A percentile compares a stretch with the other conserved stretches of the same genome.
Evolutionary conservation across 2,797 vertebrate species (phyloP).

Genomic region (Chloroceryle amazona): DNA sequence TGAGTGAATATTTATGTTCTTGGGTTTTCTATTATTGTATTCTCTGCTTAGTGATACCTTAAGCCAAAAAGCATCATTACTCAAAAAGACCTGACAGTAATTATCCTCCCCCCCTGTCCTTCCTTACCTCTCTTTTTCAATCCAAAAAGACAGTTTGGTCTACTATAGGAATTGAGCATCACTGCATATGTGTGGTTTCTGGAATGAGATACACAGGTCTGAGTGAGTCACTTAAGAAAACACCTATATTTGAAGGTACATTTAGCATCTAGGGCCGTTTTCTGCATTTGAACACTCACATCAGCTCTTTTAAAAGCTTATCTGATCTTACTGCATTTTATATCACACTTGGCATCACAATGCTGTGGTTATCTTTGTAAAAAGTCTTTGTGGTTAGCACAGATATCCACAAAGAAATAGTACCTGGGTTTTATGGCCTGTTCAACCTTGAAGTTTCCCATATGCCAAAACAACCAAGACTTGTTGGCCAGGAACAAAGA

Average conservation of each 20-base stretch:
- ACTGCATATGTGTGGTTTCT: not conserved
- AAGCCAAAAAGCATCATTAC: not conserved
- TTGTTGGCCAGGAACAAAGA: not conserved
- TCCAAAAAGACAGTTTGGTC: not conserved
- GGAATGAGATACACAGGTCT: not conserved
- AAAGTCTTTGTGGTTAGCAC: not conserved
- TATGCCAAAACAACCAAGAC: not conserved
- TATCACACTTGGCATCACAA: not conserved
- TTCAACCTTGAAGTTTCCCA: not conserved
- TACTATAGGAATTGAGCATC: not conserved
- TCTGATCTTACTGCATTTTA: not conserved
- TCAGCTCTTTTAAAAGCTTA: not conserved
- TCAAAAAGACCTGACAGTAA: not conserved
- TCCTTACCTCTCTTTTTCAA: not conserved
- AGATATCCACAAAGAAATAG: not conserved
- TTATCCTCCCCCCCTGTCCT: not conserved
- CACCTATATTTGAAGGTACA: not conserved
- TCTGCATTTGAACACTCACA: not conserved
- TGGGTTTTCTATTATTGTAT: constrained; percentile 36
- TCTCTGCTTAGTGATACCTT: not conserved
- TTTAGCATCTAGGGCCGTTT: not conserved
- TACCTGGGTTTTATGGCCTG: not conserved
- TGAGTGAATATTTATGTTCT: constrained; percentile 71
- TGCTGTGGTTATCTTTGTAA: not conserved
- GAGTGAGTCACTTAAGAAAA: not conserved